These are phyloP conservation scores for Halcyon senegalensis DNA, from an alignment of 2,113 vertebrate genomes.

Conservation along the genomic window DNA sequence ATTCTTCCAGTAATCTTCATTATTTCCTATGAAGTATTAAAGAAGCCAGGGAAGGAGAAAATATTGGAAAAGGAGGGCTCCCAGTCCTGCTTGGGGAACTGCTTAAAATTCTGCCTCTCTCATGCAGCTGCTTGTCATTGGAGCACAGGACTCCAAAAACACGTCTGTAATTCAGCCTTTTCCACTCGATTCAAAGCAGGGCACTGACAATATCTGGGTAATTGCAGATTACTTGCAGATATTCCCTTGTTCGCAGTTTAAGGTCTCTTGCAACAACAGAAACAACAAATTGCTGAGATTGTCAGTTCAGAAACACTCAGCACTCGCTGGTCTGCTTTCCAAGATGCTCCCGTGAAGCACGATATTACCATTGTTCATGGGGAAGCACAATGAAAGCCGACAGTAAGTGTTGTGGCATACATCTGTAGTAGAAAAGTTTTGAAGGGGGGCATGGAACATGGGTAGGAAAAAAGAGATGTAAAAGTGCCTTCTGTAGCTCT, in stretches of 20 bases:
- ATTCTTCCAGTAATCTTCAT: not conserved
- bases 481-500: conserved; percentile 10
- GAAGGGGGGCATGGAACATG: not conserved
- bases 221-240: conserved; percentile 3
- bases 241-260: not conserved
- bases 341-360: not conserved
- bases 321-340: not conserved
- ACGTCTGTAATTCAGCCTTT: not conserved
- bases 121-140: not conserved
- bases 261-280: not conserved
- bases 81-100: not conserved
- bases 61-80: not conserved
- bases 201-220: not conserved
- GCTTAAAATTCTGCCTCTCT: not conserved
- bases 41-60: not conserved
- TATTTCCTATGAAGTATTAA: not conserved
- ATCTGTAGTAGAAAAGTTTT: not conserved
- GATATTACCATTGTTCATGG: not conserved
- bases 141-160: not conserved
- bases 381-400: not conserved
- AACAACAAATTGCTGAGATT: not conserved
- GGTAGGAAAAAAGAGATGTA: not conserved
- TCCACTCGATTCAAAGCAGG: not conserved
- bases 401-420: not conserved
- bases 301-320: not conserved